Percentiles rank a stretch among this genome's conserved stretches.
Evolutionary conservation across 2,888 invertebrate species (phyloP).

Genomic region (Ditula angustiorana): DNA sequence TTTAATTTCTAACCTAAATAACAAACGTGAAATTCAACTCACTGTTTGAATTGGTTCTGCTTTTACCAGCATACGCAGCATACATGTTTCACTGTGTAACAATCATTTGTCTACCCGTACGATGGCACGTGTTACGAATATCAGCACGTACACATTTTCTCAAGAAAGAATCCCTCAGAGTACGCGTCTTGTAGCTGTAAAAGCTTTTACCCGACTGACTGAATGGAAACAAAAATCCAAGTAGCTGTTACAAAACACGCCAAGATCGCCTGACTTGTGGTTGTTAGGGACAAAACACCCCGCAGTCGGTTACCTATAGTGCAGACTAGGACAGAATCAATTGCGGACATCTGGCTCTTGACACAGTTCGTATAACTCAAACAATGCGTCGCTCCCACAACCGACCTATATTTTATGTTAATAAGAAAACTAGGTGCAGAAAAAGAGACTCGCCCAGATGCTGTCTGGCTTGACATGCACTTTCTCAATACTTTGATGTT

Average conservation of each 20-base stretch:
- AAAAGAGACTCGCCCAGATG: no score
- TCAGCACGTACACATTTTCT: slow-evolving; percentile 6
- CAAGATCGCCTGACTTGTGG: slow-evolving; percentile 29
- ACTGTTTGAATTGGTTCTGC: slow-evolving; percentile 31
- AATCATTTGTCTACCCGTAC: slow-evolving; percentile 21
- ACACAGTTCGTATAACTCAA: not conserved
- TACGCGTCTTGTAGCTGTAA: slow-evolving; percentile 8
- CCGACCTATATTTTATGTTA: not conserved
- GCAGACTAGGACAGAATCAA: slow-evolving; percentile 7
- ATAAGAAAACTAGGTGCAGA: no score
- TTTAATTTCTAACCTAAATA: not conserved
- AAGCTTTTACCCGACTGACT: slow-evolving; percentile 26
- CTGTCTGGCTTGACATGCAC: no score
- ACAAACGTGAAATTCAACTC: not conserved
- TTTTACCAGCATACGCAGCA: slow-evolving; percentile 23
- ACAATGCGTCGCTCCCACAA: not conserved
- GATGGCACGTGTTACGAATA: not conserved
- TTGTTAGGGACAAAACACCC: slow-evolving; percentile 13
- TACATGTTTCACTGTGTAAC: slow-evolving; percentile 16
- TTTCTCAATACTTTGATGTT: no score
- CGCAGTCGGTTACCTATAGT: not conserved
- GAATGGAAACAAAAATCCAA: slow-evolving; percentile 15
- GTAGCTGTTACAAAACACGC: slow-evolving; percentile 12
- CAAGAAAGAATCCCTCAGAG: not conserved
- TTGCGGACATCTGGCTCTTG: not conserved